These are phyloP conservation scores for Speoplatyrhinus poulsoni DNA, from an alignment of 2,113 vertebrate species.

Conservation along the genomic window DNA sequence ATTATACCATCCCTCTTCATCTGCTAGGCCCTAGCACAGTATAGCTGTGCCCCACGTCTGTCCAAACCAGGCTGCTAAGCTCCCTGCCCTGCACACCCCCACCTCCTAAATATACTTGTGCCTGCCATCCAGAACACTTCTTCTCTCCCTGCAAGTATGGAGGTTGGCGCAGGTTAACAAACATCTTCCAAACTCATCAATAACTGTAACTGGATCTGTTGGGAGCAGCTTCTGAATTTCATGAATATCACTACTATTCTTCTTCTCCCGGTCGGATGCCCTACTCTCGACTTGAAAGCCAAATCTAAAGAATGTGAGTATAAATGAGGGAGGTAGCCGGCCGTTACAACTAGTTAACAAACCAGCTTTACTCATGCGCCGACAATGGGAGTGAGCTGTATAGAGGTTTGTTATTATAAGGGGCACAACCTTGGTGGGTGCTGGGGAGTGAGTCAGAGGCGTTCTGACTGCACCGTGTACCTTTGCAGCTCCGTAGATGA, in stretches of 20 bases:
- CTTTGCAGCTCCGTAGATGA: constrained; percentile 70
- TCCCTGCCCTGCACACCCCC: not conserved
- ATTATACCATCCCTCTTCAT: constrained; percentile 55
- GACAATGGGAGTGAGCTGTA: constrained; percentile 30
- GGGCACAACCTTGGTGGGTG: constrained; percentile 58
- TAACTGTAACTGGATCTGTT: constrained; percentile 73
- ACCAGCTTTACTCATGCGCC: constrained; percentile 35
- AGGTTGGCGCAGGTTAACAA: constrained; percentile 63
- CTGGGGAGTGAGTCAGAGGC: constrained; percentile 57
- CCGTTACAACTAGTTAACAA: constrained; percentile 25
- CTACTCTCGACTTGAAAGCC: constrained; percentile 22
- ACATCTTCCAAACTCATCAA: constrained; percentile 75
- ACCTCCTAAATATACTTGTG: constrained; percentile 13
- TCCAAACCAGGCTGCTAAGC: constrained; percentile 28
- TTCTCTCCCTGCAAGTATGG: constrained; percentile 46
- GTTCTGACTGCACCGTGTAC: constrained; percentile 64
- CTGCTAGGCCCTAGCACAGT: not conserved
- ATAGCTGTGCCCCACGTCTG: constrained; percentile 1
- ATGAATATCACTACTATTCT: constrained; percentile 62
- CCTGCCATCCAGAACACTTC: constrained; percentile 44
- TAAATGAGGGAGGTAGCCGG: not conserved
- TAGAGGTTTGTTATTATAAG: constrained; percentile 59
- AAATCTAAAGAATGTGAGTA: constrained; percentile 5
- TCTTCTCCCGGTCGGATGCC: constrained; percentile 39
- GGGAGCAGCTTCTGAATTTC: constrained; percentile 73